Conservation (phyloP, 2,113 vertebrate species). For the Lonchura striata region DNA sequence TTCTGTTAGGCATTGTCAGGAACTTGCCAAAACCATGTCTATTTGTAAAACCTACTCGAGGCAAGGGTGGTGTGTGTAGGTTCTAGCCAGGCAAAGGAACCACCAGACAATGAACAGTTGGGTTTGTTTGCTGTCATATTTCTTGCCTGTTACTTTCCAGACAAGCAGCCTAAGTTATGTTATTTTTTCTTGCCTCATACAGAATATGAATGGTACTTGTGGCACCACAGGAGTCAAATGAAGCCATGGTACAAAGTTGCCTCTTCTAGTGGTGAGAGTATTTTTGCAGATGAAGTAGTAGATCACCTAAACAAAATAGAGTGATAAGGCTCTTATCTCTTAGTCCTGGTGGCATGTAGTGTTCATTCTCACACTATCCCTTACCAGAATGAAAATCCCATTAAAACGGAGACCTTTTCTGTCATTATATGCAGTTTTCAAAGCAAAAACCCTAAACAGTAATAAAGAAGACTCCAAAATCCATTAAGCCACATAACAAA, state of each 20-base stretch:
- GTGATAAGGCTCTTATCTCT: not conserved
- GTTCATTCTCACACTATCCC: not conserved
- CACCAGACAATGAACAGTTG: not conserved
- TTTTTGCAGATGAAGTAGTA: not conserved
- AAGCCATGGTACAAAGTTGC: not conserved
- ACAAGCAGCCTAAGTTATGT: not conserved
- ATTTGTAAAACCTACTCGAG: not conserved
- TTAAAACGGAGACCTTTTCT: not conserved
- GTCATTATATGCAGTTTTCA: not conserved
- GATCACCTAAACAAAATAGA: not conserved
- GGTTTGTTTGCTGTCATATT: not conserved
- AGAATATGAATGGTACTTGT: not conserved
- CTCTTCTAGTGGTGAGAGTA: not conserved
- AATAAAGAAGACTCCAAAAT: not conserved
- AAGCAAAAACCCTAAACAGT: not conserved
- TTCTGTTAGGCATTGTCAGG: not conserved
- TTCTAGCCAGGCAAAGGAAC: not conserved
- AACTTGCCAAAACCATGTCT: not conserved
- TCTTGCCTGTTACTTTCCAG: not conserved
- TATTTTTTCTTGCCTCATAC: not conserved
- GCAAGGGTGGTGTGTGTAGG: not conserved
- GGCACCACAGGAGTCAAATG: not conserved
- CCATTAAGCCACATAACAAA: not conserved
- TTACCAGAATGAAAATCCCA: not conserved
- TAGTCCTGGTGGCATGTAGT: not conserved